Evolutionary conservation across 2,113 vertebrate species (phyloP).

Genomic region (Gasterosteus nipponicus): DNA sequence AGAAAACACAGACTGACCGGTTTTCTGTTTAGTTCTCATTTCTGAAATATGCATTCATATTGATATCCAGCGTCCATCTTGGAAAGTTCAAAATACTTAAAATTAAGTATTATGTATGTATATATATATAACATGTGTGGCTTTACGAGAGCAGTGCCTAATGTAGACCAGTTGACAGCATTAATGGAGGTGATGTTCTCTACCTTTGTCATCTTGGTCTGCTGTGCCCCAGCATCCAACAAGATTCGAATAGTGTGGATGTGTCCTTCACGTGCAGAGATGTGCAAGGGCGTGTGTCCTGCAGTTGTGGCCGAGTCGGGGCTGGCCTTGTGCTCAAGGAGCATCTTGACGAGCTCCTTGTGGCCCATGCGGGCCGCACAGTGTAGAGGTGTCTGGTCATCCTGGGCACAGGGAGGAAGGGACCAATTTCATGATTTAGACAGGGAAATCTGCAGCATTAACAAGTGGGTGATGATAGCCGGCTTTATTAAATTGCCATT

Average conservation of each 20-base stretch:
- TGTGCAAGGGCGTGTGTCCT: slow-evolving; percentile 93
- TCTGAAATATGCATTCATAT: background rate
- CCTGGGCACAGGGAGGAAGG: slow-evolving; percentile 75
- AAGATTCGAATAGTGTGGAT: slow-evolving; percentile 87
- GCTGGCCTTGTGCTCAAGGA: slow-evolving; percentile 88
- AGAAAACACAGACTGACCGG: background rate
- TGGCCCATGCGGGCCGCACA: slow-evolving; percentile 96
- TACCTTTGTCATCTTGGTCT: slow-evolving; percentile 97
- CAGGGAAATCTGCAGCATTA: background rate
- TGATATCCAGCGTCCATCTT: background rate
- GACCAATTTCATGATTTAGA: background rate
- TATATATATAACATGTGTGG: background rate
- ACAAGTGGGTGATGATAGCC: background rate
- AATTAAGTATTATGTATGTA: no score
- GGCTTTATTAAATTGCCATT: background rate
- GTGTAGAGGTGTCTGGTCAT: slow-evolving; percentile 97
- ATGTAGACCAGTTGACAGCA: background rate
- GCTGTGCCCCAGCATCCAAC: slow-evolving; percentile 89
- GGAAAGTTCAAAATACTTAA: background rate
- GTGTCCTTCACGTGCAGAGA: slow-evolving; percentile 90
- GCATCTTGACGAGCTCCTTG: slow-evolving; percentile 88
- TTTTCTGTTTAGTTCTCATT: background rate
- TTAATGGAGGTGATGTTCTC: background rate
- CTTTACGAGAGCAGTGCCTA: background rate
- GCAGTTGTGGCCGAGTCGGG: slow-evolving; percentile 92